Base-by-base conservation (phyloP, 2,888 invertebrate species). In the Galerucella calmariensis region DNA sequence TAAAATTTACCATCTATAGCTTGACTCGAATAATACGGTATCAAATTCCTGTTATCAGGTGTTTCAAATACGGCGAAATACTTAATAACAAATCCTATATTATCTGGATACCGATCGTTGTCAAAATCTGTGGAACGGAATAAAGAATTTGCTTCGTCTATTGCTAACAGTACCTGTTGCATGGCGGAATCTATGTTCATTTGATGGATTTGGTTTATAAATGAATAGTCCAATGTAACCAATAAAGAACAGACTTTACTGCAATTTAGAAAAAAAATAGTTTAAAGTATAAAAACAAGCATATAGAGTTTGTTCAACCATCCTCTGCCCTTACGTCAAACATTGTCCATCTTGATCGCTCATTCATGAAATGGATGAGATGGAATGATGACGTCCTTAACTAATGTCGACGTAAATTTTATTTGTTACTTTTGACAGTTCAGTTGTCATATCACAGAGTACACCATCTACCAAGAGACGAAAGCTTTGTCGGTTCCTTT, bases 101-200 rank as follows among this genome's bases (percentile, higher is more conserved):
- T 90, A 84, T 90, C 90, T 3, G 90, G 89, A 1, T 86, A 72
- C 0, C 90, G 89, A 78, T 90, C 90, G 59, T 88, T 88, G 77
- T 90, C 88, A 75, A 90, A 90, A 79, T 90, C 90, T 0, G 90
- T 87, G 68, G 89, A 89, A 75, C 90, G 87, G 76, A 90, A 90
- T 73, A 90, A 88, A 4, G 89, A 86, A 79, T 90, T 90, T 1
- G 89, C 90, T 76, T 90, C 89, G 1, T 89, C 88, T 1, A 90
- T 86, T 0, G 90, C 88, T 24, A 89, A 88, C 80, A 90, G 86
- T 87, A 89, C 88, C 59, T 89, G 84, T 41, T 86, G 81, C 0
- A 89, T 88, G 1, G 88, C 89, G 6, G 88, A 88, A 68, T 86
- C 87, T 10, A 89, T 81, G 75, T 89, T 89, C 5, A 88, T 86